Conservation (phyloP, 2,888 invertebrate species). For the Nymphalis urticae region DNA sequence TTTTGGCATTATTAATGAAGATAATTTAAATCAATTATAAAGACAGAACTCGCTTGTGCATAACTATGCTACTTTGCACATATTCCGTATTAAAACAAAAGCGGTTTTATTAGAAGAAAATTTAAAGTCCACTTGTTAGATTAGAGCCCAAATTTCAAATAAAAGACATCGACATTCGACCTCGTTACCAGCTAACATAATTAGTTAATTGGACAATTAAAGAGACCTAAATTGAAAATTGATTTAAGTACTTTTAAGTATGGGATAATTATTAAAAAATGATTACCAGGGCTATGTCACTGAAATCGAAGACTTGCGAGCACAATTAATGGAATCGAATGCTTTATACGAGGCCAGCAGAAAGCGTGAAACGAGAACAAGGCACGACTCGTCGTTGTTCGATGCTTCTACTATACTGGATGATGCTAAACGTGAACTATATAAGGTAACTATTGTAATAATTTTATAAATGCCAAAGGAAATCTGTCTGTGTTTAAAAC, state of each 20-base stretch:
- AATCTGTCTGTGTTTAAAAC: no score
- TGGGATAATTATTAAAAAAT: not conserved
- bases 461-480: not conserved
- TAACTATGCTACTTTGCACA: no score
- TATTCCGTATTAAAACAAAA: no score
- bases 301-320: slow-evolving; percentile 94
- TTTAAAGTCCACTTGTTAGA: no score
- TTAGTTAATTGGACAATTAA: no score
- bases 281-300: slow-evolving; percentile 87
- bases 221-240: not conserved
- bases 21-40: no score
- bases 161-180: no score
- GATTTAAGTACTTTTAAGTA: not conserved
- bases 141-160: no score
- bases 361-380: slow-evolving; percentile 61
- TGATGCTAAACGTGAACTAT: slow-evolving; percentile 90
- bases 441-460: slow-evolving; percentile 68
- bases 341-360: slow-evolving; percentile 69
- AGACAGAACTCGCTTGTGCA: no score
- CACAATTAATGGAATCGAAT: slow-evolving; percentile 92
- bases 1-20: no score
- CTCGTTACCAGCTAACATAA: no score
- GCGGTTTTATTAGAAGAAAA: no score
- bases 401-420: slow-evolving; percentile 79
- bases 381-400: slow-evolving; percentile 63